Conservation (phyloP, 1,140 invertebrate species). For the Drosophila ananassae region DNA sequence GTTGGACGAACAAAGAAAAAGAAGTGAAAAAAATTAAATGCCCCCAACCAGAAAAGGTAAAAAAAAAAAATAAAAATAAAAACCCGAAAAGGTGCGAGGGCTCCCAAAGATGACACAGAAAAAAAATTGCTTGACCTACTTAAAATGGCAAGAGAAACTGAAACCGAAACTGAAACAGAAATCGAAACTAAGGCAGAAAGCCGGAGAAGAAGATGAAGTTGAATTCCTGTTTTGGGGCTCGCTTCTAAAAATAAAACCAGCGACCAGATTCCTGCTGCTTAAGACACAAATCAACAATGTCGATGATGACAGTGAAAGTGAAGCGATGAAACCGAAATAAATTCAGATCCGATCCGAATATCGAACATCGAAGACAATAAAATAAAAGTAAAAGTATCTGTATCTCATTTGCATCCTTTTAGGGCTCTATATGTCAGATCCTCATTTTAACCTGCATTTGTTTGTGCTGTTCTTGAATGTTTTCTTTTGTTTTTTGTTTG, state of each 20-base stretch:
- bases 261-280: slow-evolving; percentile 43
- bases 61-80: slow-evolving; percentile 29
- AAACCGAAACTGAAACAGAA: slow-evolving; percentile 30
- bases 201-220: slow-evolving; percentile 37
- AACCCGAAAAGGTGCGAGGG: slow-evolving; percentile 71
- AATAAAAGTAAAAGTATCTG: slow-evolving; percentile 43
- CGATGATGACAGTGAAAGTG: slow-evolving; percentile 55
- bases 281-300: slow-evolving; percentile 44
- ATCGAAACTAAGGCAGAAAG: slow-evolving; percentile 20
- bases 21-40: slow-evolving; percentile 1
- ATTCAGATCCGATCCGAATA: slow-evolving; percentile 6
- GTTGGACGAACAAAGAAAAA: slow-evolving; percentile 23
- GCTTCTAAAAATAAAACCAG: slow-evolving; percentile 53
- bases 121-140: slow-evolving; percentile 64
- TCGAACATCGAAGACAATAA: slow-evolving; percentile 13
- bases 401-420: slow-evolving; percentile 28
- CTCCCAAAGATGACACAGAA: slow-evolving; percentile 47
- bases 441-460: not conserved
- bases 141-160: slow-evolving; percentile 79
- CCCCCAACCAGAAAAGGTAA: slow-evolving; percentile 15
- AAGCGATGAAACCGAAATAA: slow-evolving; percentile 27
- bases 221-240: slow-evolving; percentile 46
- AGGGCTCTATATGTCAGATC: not conserved
- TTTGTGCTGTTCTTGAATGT: slow-evolving; percentile 14
- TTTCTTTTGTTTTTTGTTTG: slow-evolving; percentile 21